phyloP scores from a whole-genome alignment of 2,113 vertebrate genomes.

The Mastomys natalensis region DNA sequence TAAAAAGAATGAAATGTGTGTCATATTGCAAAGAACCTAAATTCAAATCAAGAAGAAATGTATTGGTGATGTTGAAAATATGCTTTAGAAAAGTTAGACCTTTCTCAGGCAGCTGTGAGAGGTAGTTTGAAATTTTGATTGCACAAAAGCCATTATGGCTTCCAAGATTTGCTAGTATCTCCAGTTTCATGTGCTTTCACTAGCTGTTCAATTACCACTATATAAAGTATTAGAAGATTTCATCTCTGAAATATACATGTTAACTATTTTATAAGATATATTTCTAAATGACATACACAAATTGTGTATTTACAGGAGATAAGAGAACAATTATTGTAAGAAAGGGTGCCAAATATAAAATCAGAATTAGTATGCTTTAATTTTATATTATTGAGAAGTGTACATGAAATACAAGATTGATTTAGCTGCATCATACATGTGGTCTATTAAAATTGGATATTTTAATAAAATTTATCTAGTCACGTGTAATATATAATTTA shows the following conservation, averaged over 20 bases:
- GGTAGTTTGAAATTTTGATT: not conserved
- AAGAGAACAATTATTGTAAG: not conserved
- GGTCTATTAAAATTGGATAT: not conserved
- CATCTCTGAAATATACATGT: not conserved
- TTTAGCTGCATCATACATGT: not conserved
- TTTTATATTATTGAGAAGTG: not conserved
- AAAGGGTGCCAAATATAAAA: not conserved
- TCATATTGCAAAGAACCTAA: not conserved
- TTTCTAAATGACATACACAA: not conserved
- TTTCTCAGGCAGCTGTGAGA: not conserved
- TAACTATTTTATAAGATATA: not conserved
- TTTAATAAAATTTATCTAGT: not conserved
- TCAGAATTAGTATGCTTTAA: not conserved
- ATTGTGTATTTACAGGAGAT: not conserved
- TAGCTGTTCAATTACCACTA: not conserved
- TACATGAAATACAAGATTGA: not conserved
- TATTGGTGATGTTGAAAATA: constrained; percentile 19
- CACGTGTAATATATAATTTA: not conserved
- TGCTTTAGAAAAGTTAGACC: not conserved
- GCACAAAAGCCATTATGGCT: not conserved
- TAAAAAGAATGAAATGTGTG: not conserved
- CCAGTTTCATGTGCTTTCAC: not conserved
- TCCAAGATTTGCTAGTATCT: not conserved
- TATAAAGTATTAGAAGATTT: not conserved
- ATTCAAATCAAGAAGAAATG: not conserved